Base-by-base conservation (phyloP, 2,888 invertebrate genomes). In the Thera britannica region DNA sequence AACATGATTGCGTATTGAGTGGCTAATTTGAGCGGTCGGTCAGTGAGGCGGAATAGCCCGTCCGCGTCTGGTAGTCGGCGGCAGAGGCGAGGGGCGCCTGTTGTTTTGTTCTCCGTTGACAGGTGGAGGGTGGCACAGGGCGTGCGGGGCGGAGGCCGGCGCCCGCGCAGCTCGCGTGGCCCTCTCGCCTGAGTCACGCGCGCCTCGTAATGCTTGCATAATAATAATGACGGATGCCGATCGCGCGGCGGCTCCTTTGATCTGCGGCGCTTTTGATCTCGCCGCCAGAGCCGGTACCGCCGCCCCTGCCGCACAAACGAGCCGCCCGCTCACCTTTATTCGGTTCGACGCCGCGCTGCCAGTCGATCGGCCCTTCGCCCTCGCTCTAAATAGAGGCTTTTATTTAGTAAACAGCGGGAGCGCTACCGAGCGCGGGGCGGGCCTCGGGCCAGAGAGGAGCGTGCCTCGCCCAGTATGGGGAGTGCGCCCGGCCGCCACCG, bases 211-310 rank as follows among this genome's bases (percentile, higher is more conserved):
- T 93, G 93, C 93, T 93, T 93, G 93, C 93, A 93, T 93, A 93
- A 93, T 93, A 93, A 93, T 93, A 93, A 93, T 93, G 93, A 93
- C 93, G 93, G 93, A 93, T 93, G 93, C 93, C 93, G 93, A 93
- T 93, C 93, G 93, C 93, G 92, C 90, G 89, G 92, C 93, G 93
- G 93, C 89, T 79, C 89, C 92, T 93, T 93, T 93, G 93, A 93
- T 93, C 93, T 88, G 89, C 85, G 86, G 84, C 83, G 86, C 91
- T 82, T 93, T 93, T 93, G 93, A 93, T 93, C 90, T 93, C 84
- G 87, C 93, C 92, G 92, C 88, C 89, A 84, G 86, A 89, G 90
- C 91, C 90, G 90, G 91, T 89, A 90, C 85, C 89, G 85, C 88
- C 87, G 90, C 90, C 90, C 90, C 90, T 88, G 87, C 88, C 87